Percentiles rank a stretch among this genome's conserved stretches.
phyloP scores from a whole-genome alignment of 2,797 vertebrate species.

The Rhincodon typus region DNA sequence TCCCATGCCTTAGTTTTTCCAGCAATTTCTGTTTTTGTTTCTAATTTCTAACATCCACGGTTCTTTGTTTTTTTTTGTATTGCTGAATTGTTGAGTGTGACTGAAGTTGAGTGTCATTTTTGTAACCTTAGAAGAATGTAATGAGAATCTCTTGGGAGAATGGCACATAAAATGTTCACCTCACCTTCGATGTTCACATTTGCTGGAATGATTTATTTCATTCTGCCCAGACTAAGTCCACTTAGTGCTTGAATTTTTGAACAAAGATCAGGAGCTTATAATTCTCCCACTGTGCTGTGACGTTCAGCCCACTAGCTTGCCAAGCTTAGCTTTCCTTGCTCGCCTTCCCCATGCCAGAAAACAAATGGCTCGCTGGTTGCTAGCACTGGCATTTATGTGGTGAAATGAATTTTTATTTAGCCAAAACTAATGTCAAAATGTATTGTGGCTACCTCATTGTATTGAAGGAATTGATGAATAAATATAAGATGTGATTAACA shows the following conservation, averaged over 20 bases:
- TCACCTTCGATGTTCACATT: background rate
- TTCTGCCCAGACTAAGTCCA: background rate
- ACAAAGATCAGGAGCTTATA: background rate
- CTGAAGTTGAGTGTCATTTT: background rate
- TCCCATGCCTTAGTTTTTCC: no score
- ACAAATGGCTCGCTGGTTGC: background rate
- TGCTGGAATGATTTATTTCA: background rate
- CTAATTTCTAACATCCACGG: no score
- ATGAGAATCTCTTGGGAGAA: background rate
- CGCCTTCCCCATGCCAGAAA: background rate
- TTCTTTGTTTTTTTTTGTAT: no score
- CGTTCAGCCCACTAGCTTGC: background rate
- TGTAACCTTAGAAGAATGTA: background rate
- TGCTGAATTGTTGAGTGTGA: background rate
- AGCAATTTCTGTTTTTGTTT: no score
- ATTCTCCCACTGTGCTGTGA: background rate
- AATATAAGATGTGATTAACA: background rate
- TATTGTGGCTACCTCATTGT: background rate
- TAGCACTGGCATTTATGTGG: background rate
- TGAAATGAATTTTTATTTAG: background rate
- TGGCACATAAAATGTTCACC: background rate
- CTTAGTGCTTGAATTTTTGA: background rate
- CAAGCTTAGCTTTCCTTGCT: background rate
- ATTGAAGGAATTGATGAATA: background rate
- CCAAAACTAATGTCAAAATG: background rate